A percentile compares a stretch with the other conserved stretches of the same genome.
These are phyloP conservation scores for Ictalurus furcatus DNA, from an alignment of 2,113 vertebrate genomes.

Conservation along the genomic window DNA sequence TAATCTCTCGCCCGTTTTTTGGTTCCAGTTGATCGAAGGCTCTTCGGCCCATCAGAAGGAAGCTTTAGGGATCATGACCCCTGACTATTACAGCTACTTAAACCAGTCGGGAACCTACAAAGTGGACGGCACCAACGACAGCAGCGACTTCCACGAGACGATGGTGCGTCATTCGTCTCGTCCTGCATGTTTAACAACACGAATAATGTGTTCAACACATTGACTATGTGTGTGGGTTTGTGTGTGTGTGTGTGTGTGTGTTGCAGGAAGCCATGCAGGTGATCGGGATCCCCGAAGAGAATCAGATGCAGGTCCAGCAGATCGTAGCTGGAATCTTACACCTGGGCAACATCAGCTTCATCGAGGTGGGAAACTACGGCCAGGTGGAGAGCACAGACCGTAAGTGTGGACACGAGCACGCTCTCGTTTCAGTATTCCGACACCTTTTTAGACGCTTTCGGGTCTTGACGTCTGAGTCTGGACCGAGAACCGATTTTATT, in stretches of 20 bases:
- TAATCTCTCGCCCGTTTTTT: constrained; percentile 31
- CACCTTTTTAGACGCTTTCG: not conserved
- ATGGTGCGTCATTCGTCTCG: constrained; percentile 73
- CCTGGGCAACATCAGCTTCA: constrained; percentile 91
- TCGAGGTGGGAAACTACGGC: constrained; percentile 91
- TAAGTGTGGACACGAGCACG: constrained; percentile 73
- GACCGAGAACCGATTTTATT: not conserved
- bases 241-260: constrained; percentile 19
- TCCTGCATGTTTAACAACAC: not conserved
- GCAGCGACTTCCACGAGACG: constrained; percentile 87
- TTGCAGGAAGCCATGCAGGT: constrained; percentile 92
- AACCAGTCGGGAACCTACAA: constrained; percentile 93
- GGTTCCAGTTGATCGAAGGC: constrained; percentile 85
- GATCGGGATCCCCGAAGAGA: constrained; percentile 79
- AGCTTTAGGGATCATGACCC: constrained; percentile 87
- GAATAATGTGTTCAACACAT: not conserved
- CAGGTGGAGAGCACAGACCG: constrained; percentile 86
- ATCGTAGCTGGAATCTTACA: constrained; percentile 91
- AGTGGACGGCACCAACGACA: constrained; percentile 91
- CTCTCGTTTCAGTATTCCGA: not conserved
- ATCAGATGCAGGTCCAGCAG: constrained; percentile 86
- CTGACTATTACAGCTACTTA: constrained; percentile 93
- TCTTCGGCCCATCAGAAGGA: constrained; percentile 84
- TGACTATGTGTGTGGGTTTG: not conserved
- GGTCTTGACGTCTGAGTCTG: not conserved